Evolutionary conservation across 23 tunicate species (phyloP).

Genomic region (Aplidium turbinatum): DNA sequence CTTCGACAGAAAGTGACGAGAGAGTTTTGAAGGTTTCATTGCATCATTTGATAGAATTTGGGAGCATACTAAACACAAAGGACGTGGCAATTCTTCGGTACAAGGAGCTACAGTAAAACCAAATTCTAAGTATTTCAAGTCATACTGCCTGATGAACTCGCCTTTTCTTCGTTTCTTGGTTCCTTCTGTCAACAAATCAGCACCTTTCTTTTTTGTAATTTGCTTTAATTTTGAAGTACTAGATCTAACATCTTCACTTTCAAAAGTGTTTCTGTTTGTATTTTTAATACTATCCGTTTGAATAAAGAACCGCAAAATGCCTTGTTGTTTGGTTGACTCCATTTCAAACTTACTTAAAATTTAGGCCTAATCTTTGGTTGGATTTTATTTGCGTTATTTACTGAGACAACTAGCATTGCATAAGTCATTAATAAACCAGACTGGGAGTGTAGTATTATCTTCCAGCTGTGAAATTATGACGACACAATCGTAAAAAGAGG

Average conservation of each 20-base stretch:
- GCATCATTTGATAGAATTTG: constrained; percentile 38
- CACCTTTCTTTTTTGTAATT: constrained; percentile 1
- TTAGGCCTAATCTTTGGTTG: too few relatives aligned
- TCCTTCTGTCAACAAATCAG: constrained; percentile 12
- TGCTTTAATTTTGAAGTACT: constrained; percentile 14
- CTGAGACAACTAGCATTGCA: too few relatives aligned
- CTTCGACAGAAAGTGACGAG: constrained; percentile 21
- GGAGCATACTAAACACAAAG: constrained; percentile 54
- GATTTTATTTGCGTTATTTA: too few relatives aligned
- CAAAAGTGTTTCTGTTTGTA: not conserved
- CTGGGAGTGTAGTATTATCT: too few relatives aligned
- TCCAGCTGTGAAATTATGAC: too few relatives aligned
- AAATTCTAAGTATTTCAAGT: constrained; percentile 37
- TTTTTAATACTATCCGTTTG: not conserved
- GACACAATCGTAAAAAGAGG: too few relatives aligned
- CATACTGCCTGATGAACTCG: constrained; percentile 47
- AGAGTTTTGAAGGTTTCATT: constrained; percentile 19
- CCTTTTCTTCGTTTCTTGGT: constrained; percentile 42
- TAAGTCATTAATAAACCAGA: too few relatives aligned
- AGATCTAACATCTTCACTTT: not conserved
- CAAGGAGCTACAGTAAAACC: constrained; percentile 64
- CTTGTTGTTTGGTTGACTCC: constrained; percentile 18
- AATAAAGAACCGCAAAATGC: not conserved
- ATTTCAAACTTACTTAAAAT: not conserved
- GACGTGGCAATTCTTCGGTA: constrained; percentile 43